Evolutionary conservation across 2,113 vertebrate species (phyloP), one percentile per base, ranked within the genome.

Genomic region (Stercorarius parasiticus): DNA sequence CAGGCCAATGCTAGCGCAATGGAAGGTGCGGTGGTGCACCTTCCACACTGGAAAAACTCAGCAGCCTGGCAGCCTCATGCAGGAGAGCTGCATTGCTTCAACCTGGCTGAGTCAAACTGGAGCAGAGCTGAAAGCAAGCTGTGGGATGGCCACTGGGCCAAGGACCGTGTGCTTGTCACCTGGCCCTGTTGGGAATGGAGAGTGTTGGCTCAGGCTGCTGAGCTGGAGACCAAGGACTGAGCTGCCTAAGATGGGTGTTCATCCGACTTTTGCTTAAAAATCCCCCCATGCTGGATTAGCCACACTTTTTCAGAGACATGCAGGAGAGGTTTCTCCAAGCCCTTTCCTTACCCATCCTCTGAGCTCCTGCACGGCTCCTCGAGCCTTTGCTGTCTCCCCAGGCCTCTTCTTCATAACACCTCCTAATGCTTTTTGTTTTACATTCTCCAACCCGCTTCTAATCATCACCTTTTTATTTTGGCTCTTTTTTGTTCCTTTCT

Each of bases 351-450:
- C 10, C 32, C 20, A n/a, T 23, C 62, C 38, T 45, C 56, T 65
- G 53, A 85, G 42, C 36, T 69, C 49, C 49, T 77, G 30, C 50
- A 19, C 1, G 0, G 40, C 38, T 85, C 47, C 43, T 49, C 0
- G 0, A 70, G 6, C 23, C 36, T 71, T 8, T 36, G 9, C 65
- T 38, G 5, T 69, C 25, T 36, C 15, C 36, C 6, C 13, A 21
- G 11, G 16, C 52, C 36, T 81, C 25, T 47, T 43, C 15, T 45
- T 40, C 10, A 11, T 25, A 58, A 45, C 38, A 55, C 9, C 34
- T 81, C 45, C 42, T 1, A 0, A 3, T 3, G 0, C 40, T 19
- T 71, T n/a, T 17, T 4, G 26, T 53, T 47, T 30, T 13, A 5
- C 26, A 70, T 79, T n/a, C 50, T 69, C 53, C 40, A 56, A 42